phyloP scores from a whole-genome alignment of 2,113 vertebrate species.

The Sphyrna mokarran region DNA sequence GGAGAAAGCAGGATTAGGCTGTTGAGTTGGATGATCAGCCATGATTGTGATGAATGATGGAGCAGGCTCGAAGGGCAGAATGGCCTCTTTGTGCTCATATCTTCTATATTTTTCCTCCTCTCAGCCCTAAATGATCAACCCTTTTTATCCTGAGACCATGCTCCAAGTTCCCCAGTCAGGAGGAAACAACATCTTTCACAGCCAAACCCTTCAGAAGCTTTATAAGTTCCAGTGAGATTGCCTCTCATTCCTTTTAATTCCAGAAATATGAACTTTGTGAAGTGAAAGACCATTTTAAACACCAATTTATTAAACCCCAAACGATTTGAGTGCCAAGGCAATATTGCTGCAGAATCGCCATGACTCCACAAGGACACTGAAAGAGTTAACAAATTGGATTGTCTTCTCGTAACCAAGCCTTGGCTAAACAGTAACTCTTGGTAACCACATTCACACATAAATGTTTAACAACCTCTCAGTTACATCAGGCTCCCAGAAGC shows the following conservation, averaged over 20 bases:
- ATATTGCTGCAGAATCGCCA: not conserved
- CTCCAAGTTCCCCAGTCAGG: too few relatives aligned
- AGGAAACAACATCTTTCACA: too few relatives aligned
- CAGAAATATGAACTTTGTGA: not conserved
- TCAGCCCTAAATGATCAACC: too few relatives aligned
- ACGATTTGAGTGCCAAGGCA: not conserved
- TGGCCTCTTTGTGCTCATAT: too few relatives aligned
- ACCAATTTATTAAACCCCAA: not conserved
- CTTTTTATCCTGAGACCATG: too few relatives aligned
- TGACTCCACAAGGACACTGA: not conserved
- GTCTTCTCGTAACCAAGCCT: not conserved
- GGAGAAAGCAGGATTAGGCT: too few relatives aligned
- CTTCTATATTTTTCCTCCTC: too few relatives aligned
- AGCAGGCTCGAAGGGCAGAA: too few relatives aligned
- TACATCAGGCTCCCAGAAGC: not conserved
- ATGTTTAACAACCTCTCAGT: constrained; percentile 22
- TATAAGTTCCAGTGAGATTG: too few relatives aligned
- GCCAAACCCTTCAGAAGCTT: too few relatives aligned
- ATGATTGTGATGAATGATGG: too few relatives aligned
- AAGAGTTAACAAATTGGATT: constrained; percentile 19
- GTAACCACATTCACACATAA: constrained; percentile 26
- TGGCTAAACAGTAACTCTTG: not conserved
- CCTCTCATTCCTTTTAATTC: not conserved
- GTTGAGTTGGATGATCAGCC: too few relatives aligned
- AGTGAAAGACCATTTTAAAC: not conserved